Conservation (phyloP, 2,888 invertebrate genomes). For the Eupsilia transversa region DNA sequence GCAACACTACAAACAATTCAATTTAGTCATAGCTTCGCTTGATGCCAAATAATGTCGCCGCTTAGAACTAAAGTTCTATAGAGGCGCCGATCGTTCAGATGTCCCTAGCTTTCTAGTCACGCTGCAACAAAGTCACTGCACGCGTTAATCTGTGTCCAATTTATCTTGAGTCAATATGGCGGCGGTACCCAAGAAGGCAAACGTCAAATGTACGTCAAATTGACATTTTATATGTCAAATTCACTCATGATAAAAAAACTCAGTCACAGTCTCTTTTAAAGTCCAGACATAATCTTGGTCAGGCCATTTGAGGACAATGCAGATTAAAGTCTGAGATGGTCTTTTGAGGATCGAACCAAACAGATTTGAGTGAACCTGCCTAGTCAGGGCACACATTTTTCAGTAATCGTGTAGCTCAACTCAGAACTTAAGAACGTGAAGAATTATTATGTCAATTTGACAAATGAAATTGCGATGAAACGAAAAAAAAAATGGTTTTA, state of each 20-base stretch:
- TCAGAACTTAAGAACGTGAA: not conserved
- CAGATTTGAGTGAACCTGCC: too few relatives aligned
- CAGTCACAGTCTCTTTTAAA: not conserved
- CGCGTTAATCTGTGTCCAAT: conserved; percentile 45
- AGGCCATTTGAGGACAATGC: too few relatives aligned
- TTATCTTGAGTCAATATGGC: conserved; percentile 8
- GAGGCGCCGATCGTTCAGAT: conserved; percentile 47
- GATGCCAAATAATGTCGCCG: conserved; percentile 65
- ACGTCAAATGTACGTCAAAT: not conserved
- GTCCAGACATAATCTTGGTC: too few relatives aligned
- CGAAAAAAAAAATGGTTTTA: too few relatives aligned
- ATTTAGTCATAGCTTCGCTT: conserved; percentile 70
- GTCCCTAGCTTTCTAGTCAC: conserved; percentile 64
- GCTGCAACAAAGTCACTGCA: conserved; percentile 58
- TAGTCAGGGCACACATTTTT: too few relatives aligned
- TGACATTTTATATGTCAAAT: not conserved
- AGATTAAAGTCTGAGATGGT: too few relatives aligned
- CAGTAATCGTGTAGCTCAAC: too few relatives aligned
- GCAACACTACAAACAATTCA: conserved; percentile 60
- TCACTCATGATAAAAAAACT: not conserved
- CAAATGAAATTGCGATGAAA: not conserved
- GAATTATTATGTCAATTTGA: not conserved
- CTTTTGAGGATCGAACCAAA: too few relatives aligned
- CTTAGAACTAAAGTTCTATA: conserved; percentile 13
- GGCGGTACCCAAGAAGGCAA: not conserved